phyloP scores from a whole-genome alignment of 2,797 vertebrate genomes.

The Liparis tanakae region DNA sequence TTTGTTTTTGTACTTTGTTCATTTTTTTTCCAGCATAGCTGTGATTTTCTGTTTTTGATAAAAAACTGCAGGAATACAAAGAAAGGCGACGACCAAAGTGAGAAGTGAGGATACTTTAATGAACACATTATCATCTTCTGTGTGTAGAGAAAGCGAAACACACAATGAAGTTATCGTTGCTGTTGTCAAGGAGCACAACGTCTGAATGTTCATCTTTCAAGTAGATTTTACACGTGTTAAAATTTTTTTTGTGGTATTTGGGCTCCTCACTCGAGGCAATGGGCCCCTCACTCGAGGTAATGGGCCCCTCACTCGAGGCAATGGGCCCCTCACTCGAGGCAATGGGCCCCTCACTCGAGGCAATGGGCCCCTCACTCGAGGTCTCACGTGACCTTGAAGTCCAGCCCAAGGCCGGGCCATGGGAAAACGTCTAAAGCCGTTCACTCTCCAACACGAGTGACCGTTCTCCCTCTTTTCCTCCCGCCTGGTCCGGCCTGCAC shows the following conservation, averaged over 20 bases:
- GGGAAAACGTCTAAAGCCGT: conserved; percentile 74
- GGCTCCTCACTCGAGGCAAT: too few relatives aligned
- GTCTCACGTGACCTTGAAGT: conserved; percentile 42
- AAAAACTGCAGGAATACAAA: not conserved
- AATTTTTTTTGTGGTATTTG: not conserved
- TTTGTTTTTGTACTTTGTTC: too few relatives aligned
- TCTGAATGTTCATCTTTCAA: not conserved
- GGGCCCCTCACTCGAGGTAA: too few relatives aligned
- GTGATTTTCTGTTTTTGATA: too few relatives aligned
- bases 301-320: too few relatives aligned
- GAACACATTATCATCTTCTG: not conserved
- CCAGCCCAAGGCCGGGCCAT: conserved; percentile 44
- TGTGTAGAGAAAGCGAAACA: not conserved
- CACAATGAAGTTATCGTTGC: not conserved
- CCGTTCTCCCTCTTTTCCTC: conserved; percentile 52
- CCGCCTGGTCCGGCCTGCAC: conserved; percentile 60
- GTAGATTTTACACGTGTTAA: not conserved
- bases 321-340: too few relatives aligned
- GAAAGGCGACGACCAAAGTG: not conserved
- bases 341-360: too few relatives aligned
- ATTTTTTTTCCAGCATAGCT: too few relatives aligned
- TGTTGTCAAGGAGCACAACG: not conserved
- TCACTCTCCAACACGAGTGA: conserved; percentile 64
- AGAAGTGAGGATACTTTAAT: not conserved
- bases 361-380: conserved; percentile 38